A percentile compares a stretch with the other conserved stretches of the same genome.
Conservation (phyloP, 2,797 vertebrate genomes). For the Cyclopterus lumpus region DNA sequence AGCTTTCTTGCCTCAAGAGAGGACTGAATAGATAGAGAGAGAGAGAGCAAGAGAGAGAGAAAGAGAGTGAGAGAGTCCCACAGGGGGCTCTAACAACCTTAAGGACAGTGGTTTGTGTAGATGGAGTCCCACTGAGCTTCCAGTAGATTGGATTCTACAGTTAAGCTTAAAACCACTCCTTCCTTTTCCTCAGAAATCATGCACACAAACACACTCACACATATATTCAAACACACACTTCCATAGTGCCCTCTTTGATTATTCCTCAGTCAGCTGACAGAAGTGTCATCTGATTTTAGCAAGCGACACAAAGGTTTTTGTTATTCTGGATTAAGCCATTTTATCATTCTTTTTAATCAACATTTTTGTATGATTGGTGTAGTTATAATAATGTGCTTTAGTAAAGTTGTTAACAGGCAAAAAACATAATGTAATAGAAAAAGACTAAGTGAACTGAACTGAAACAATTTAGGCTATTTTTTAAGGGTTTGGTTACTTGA, state of each 20-base stretch:
- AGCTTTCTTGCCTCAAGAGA: constrained; percentile 66
- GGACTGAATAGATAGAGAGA: constrained; percentile 38
- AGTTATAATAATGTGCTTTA: neutral
- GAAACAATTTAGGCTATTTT: constrained; percentile 24
- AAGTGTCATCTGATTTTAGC: constrained; percentile 80
- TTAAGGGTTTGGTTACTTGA: neutral
- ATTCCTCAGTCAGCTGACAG: constrained; percentile 78
- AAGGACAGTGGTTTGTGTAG: constrained; percentile 73
- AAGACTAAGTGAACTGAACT: neutral
- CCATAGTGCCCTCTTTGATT: constrained; percentile 79
- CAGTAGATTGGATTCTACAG: constrained; percentile 65
- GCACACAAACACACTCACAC: constrained; percentile 37
- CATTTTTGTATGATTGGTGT: neutral
- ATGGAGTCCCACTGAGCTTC: constrained; percentile 65
- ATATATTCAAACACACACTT: constrained; percentile 46
- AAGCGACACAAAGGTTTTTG: constrained; percentile 77
- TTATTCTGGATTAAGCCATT: constrained; percentile 72
- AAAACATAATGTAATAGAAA: neutral
- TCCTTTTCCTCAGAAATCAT: constrained; percentile 61
- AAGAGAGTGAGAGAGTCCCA: constrained; percentile 49
- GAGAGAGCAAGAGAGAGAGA: neutral
- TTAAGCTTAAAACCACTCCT: constrained; percentile 63
- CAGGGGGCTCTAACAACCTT: constrained; percentile 73
- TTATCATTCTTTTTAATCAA: constrained; percentile 38
- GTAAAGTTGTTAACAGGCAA: constrained; percentile 1